Base-by-base conservation (phyloP, 2,797 vertebrate genomes). In the Enteromius afrohamiltoni region DNA sequence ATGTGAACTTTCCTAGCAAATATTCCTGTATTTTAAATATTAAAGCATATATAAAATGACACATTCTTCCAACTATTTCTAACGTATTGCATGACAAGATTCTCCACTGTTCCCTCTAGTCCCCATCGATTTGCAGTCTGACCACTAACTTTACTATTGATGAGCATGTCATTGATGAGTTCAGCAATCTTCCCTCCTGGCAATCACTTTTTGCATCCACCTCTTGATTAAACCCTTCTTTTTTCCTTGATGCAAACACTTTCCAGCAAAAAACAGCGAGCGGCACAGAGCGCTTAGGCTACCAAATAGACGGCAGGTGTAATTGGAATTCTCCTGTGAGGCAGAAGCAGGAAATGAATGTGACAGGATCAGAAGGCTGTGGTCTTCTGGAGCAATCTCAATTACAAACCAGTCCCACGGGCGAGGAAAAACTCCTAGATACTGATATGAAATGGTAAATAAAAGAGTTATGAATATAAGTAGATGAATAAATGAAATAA, bases 281-380 rank as follows among this genome's bases (percentile, higher is more conserved):
- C 42, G 5, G 58, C 21, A 79, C n/a, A 2, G 37, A 14, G 64
- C 65, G 34, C 60, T 71, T 83, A 73, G 71, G 77, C 85, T 86
- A 81, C 83, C 58, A 85, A 81, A 58, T 77, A 85, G 84, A 60
- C 68, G 62, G 84, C 85, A 88, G 88, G 87, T 88, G 88, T 88
- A 88, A 90, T 90, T 89, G 86, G 83, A 91, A 90, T 89, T 89
- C 85, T 89, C 83, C 79, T 85, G 73, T 86, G 83, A 85, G 82
- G 88, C 83, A 85, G 68, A 80, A 86, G 85, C 87, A 88, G 89
- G 88, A 90, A 90, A 89, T 89, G 78, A 89, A 90, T 88, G 87
- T 88, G 89, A 91, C 88, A 81, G 88, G 87, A 90, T 88, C 88
- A 88, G 86, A 90, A 73, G 82, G 86, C 86, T 86, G 73, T 85